Evolutionary conservation across 2,888 invertebrate genomes (phyloP), one percentile per base, ranked within the genome.

Genomic region (Chaetoderma sp.): DNA sequence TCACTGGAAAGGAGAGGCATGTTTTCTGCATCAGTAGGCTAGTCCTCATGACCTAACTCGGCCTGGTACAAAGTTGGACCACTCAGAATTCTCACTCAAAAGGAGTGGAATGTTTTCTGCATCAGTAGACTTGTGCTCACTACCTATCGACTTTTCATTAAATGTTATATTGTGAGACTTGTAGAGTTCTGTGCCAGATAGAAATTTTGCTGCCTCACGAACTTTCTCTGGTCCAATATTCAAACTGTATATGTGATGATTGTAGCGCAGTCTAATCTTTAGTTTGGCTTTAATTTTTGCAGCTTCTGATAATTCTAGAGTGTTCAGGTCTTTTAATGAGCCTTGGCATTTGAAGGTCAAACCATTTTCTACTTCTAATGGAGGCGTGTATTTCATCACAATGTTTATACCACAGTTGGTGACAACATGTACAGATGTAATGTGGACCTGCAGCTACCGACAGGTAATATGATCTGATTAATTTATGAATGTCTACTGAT

Each of bases 151-250:
- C 4, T 36, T 25, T 16, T 27, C n/a, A 47, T 57, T 23, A n/a
- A 52, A 50, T 21, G 25, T 21, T 32, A n/a, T 58, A 36, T 61
- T 58, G 39, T 64, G 58, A 6, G 57, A 47, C 47, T 60, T 70
- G 49, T 62, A 70, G 13, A 70, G 45, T 13, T 63, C 30, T 56
- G 32, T 60, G 10, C 36, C 27, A 32, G 58, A 27, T 10, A 71
- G 45, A 54, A 39, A 50, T 39, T 58, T 23, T 30, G 66, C 70
- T 45, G 47, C 60, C 8, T 57, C 36, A 52, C 59, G n/a, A 16
- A 73, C 55, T 27, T 49, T 13, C 36, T 70, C 60, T 32, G 68
- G 73, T 39, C 73, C 10, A 28, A 72, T 65, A 36, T 62, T 73
- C 16, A 67, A 4, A 27, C 59, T 42, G 33, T 67, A 62, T 0